Percentiles rank a stretch among this genome's conserved stretches.
Conservation (phyloP, 2,797 vertebrate genomes). For the Pterois miles region DNA sequence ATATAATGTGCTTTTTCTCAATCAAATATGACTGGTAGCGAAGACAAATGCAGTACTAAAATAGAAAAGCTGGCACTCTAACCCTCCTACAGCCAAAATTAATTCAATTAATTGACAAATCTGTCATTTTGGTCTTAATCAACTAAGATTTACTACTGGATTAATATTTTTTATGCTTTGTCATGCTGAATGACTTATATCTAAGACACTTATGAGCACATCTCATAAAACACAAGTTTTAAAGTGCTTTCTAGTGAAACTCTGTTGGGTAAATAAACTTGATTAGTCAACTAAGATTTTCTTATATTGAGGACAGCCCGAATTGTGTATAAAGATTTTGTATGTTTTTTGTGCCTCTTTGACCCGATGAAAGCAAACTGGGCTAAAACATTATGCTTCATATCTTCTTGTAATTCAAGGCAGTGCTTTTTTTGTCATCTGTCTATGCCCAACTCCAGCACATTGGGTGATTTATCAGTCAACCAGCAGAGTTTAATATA, state of each 20-base stretch:
- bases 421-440: neutral
- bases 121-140: too few relatives aligned
- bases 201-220: neutral
- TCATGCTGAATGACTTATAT: neutral
- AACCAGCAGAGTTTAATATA: neutral
- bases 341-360: neutral
- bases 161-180: neutral
- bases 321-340: neutral
- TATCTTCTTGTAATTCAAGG: neutral
- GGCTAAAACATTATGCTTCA: neutral
- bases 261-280: neutral
- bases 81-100: neutral
- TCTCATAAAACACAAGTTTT: too few relatives aligned
- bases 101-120: too few relatives aligned
- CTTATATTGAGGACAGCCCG: neutral
- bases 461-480: neutral
- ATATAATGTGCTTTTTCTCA: neutral
- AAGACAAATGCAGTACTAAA: neutral
- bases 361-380: neutral
- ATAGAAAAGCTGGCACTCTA: neutral
- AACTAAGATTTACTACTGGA: accelerated
- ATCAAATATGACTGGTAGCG: neutral
- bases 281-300: neutral
- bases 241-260: neutral
- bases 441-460: neutral